Evolutionary conservation across 2,888 invertebrate genomes (phyloP).

Genomic region (Notocelia uddmanniana): DNA sequence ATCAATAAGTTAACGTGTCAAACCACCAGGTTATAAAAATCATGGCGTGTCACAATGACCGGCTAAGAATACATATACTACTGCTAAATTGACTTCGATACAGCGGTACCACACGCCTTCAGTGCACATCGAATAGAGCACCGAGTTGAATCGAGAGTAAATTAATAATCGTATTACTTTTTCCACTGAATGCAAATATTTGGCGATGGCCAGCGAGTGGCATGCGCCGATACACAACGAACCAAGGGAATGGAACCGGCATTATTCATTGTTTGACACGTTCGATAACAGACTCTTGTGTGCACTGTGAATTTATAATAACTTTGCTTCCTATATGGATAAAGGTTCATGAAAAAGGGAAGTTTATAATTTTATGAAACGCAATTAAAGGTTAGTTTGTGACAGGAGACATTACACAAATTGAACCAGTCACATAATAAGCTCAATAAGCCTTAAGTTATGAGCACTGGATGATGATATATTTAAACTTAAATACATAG

Average conservation of each 20-base stretch:
- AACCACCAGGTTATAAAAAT: too few relatives aligned
- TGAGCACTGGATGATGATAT: too few relatives aligned
- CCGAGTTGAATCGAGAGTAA: slow-evolving; percentile 76
- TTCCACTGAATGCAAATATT: slow-evolving; percentile 83
- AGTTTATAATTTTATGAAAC: too few relatives aligned
- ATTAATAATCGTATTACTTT: slow-evolving; percentile 85
- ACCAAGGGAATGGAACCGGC: slow-evolving; percentile 20
- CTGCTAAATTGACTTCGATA: neutral
- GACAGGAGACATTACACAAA: too few relatives aligned
- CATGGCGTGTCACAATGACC: too few relatives aligned
- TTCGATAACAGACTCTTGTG: neutral
- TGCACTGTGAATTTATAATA: neutral
- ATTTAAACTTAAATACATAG: too few relatives aligned
- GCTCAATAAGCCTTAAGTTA: too few relatives aligned
- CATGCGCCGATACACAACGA: slow-evolving; percentile 58
- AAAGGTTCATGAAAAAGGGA: too few relatives aligned
- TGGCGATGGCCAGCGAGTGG: slow-evolving; percentile 79
- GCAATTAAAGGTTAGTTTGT: too few relatives aligned
- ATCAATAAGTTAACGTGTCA: too few relatives aligned
- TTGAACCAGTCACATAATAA: too few relatives aligned
- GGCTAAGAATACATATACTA: too few relatives aligned
- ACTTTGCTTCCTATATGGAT: neutral
- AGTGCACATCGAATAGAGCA: slow-evolving; percentile 36
- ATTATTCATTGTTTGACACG: slow-evolving; percentile 39
- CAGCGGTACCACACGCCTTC: neutral